Conservation (phyloP, 2,888 invertebrate genomes). For the Drosophila anomelani region DNA sequence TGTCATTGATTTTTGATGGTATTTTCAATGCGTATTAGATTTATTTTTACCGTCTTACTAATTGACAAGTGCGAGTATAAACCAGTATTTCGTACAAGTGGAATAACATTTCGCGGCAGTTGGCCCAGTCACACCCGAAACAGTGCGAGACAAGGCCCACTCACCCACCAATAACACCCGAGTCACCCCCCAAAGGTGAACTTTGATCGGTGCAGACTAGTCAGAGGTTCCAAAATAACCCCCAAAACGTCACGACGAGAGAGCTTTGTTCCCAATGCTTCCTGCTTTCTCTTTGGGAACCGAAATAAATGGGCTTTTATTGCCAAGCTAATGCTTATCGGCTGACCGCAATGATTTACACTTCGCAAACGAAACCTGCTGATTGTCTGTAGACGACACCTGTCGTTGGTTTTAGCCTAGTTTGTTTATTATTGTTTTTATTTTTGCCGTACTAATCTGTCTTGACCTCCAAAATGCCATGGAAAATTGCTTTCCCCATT, state of each 20-base stretch:
- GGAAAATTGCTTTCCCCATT: constrained; percentile 46
- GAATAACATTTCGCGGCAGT: constrained; percentile 49
- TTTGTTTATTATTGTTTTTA: constrained; percentile 23
- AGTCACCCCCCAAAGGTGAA: constrained; percentile 18
- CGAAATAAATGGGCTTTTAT: constrained; percentile 36
- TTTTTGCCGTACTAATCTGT: constrained; percentile 8
- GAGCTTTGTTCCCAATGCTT: constrained; percentile 25
- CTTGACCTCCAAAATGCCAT: constrained; percentile 30
- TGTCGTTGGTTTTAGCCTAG: constrained; percentile 17
- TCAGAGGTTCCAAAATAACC: constrained; percentile 54
- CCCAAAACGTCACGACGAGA: constrained; percentile 52
- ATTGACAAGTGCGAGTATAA: constrained; percentile 41
- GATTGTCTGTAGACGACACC: constrained; percentile 32
- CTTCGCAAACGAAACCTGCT: constrained; percentile 6
- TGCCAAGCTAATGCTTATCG: constrained; percentile 55
- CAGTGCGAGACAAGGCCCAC: constrained; percentile 11
- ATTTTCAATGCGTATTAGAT: constrained; percentile 32
- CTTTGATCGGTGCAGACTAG: constrained; percentile 46
- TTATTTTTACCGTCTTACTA: constrained; percentile 69
- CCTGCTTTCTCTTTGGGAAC: constrained; percentile 37
- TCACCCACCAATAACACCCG: constrained; percentile 11
- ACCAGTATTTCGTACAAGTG: constrained; percentile 54
- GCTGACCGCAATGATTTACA: constrained; percentile 35
- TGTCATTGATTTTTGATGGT: neutral
- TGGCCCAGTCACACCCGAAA: constrained; percentile 25